These are phyloP conservation scores for Ispidina lecontei DNA, from an alignment of 2,797 vertebrate species.

Conservation along the genomic window DNA sequence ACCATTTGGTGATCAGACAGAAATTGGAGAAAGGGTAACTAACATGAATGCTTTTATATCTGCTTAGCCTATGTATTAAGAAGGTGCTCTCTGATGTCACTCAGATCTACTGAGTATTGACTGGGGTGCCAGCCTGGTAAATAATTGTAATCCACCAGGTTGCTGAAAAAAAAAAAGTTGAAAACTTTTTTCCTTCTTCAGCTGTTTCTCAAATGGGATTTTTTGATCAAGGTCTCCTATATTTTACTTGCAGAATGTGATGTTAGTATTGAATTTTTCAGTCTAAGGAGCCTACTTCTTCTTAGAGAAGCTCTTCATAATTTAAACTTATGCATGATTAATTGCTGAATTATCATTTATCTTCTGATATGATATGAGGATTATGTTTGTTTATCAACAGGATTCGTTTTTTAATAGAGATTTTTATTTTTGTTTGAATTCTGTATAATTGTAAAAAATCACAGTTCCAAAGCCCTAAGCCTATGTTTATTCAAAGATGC, in stretches of 20 bases:
- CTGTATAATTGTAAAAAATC: not conserved
- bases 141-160: not conserved
- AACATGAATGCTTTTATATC: not conserved
- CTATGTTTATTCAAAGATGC: slow-evolving; percentile 20
- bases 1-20: slow-evolving; percentile 97
- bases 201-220: not conserved
- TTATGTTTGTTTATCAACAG: not conserved
- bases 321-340: not conserved
- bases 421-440: not conserved
- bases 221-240: not conserved
- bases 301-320: not conserved
- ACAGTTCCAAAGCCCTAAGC: not conserved
- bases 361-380: not conserved
- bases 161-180: not conserved
- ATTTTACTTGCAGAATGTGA: not conserved
- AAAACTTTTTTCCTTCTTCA: not conserved
- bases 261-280: not conserved
- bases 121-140: not conserved
- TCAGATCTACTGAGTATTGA: not conserved
- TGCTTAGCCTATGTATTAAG: not conserved
- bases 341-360: not conserved
- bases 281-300: not conserved
- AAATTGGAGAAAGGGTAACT: slow-evolving; percentile 96
- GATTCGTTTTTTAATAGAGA: not conserved
- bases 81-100: not conserved